Base-by-base conservation (phyloP, 2,797 vertebrate species). In the Semaprochilodus insignis region DNA sequence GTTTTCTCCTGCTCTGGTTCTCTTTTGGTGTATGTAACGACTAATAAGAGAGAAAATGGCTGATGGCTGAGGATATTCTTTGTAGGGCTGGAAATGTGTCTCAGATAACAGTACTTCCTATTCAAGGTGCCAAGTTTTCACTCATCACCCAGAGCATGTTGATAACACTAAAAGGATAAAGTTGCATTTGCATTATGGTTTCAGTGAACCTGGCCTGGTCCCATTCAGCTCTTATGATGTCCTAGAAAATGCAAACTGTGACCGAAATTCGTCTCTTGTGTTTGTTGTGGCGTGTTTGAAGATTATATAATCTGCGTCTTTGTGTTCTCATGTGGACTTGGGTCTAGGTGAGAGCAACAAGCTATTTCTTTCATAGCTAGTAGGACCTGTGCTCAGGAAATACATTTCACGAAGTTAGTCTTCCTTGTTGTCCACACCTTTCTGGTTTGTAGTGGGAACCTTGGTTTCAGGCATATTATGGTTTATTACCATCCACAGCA, bases 1-100 rank as follows among this genome's bases (percentile, higher is more conserved):
- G 44, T 83, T 80, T 59, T 69, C 71, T 72, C 66, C 74, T 19
- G 66, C 67, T 67, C 65, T 54, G 65, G 84, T 74, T 85, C 81
- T 86, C 72, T 84, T 51, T 76, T 84, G 72, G 79, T 51, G 86
- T 81, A 44, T 77, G 85, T 69, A 67, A 81, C 69, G 78, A 80
- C 66, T 85, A 84, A 77, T 87, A 77, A 60, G 63, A 83, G 76
- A 85, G 76, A 82, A 86, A 78, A 82, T 82, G 31, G 63, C 62
- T 82, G 71, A 78, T 83, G 67, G 57, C 31, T 72, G 76, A 85
- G 71, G 77, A 83, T 54, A 81, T 87, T 74, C 76, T 87, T 59
- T 55, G 80, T 73, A 78, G 78, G 48, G 75, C 76, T 80, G 34
- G 73, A 80, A 83, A 85, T 79, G 69, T 80, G 54, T 85, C 76